phyloP scores from a whole-genome alignment of 2,113 vertebrate species.

The Sminthopsis crassicaudata region DNA sequence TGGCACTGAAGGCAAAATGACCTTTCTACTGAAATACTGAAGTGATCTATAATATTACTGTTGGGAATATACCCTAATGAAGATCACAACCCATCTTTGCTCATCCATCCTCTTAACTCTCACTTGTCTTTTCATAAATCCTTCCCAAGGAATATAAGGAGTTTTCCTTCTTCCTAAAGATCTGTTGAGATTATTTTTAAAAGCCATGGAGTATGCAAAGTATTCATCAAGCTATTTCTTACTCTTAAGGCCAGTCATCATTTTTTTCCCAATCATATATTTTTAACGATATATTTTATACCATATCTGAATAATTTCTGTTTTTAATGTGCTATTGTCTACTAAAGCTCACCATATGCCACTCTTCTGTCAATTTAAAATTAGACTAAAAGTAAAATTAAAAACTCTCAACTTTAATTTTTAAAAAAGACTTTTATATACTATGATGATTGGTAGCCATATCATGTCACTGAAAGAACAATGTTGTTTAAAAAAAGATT shows the following conservation, averaged over 20 bases:
- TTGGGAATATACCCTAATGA: background rate
- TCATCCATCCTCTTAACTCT: background rate
- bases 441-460: background rate
- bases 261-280: background rate
- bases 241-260: background rate
- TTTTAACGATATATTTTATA: background rate
- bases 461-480: background rate
- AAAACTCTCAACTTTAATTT: background rate
- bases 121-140: background rate
- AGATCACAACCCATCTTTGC: background rate
- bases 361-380: background rate
- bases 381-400: background rate
- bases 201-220: background rate
- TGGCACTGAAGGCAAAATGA: background rate
- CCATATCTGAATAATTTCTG: background rate
- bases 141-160: background rate
- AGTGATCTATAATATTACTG: background rate
- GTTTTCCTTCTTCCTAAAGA: background rate
- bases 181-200: background rate
- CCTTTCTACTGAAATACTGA: background rate
- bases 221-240: background rate
- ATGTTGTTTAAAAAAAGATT: background rate
- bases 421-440: background rate
- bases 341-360: background rate
- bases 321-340: background rate